phyloP scores from a whole-genome alignment of 2,888 invertebrate species.

The Nyleta sp. region DNA sequence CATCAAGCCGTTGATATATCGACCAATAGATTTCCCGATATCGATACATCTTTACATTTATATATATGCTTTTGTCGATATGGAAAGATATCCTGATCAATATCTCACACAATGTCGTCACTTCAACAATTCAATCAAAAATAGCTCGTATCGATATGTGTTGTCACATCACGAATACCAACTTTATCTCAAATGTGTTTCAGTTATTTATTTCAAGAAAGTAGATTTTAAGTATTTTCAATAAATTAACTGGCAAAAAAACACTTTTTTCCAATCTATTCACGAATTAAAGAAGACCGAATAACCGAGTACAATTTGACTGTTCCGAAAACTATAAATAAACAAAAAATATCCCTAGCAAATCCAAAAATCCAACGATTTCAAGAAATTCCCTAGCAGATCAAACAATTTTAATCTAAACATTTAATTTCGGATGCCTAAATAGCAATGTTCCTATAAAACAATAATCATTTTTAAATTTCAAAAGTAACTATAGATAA shows the following conservation, averaged over 20 bases:
- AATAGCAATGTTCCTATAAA: too few species aligned
- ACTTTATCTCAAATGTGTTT: background rate
- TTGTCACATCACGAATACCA: background rate
- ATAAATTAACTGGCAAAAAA: too few species aligned
- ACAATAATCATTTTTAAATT: too few species aligned
- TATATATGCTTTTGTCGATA: slow-evolving; percentile 1
- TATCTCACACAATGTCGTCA: slow-evolving; percentile 7
- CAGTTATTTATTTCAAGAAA: too few species aligned
- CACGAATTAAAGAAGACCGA: background rate
- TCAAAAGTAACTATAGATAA: too few species aligned
- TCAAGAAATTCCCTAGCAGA: background rate
- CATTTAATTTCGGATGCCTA: too few species aligned
- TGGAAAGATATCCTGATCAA: slow-evolving; percentile 9
- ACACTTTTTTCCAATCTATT: too few species aligned
- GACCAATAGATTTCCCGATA: slow-evolving; percentile 16
- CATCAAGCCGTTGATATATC: slow-evolving; percentile 1
- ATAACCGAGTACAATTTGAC: too few species aligned
- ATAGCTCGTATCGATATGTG: background rate
- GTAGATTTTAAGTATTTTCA: too few species aligned
- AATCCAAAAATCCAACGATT: background rate
- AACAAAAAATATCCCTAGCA: slow-evolving; percentile 3
- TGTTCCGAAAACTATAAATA: too few species aligned
- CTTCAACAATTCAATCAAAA: slow-evolving; percentile 9
- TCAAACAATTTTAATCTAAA: too few species aligned
- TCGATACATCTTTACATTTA: slow-evolving; percentile 4